phyloP scores from a whole-genome alignment of 2,888 invertebrate genomes.

The Hypercompe scribonia region DNA sequence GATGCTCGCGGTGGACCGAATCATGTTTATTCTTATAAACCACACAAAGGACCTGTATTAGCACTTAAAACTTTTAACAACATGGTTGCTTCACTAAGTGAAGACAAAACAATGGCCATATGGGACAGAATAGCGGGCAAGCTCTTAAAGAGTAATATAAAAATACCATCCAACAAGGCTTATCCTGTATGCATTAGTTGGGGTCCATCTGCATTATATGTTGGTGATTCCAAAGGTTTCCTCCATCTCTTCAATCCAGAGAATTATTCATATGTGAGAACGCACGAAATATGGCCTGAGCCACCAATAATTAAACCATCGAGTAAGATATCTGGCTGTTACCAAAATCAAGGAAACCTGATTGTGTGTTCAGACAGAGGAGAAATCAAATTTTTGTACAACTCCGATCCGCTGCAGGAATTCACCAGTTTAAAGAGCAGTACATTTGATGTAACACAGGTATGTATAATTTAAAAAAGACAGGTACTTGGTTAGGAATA shows the following conservation, averaged over 20 bases:
- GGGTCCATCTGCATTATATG: slow-evolving; percentile 74
- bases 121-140: slow-evolving; percentile 86
- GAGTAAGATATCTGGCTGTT: slow-evolving; percentile 77
- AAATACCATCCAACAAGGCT: slow-evolving; percentile 73
- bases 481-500: neutral
- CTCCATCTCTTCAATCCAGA: slow-evolving; percentile 78
- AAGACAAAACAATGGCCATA: slow-evolving; percentile 86
- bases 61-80: slow-evolving; percentile 71
- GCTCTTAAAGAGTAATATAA: slow-evolving; percentile 70
- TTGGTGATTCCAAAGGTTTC: slow-evolving; percentile 80
- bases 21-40: slow-evolving; percentile 77
- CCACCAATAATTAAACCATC: slow-evolving; percentile 69
- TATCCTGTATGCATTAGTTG: slow-evolving; percentile 80
- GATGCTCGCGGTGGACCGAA: slow-evolving; percentile 78
- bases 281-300: slow-evolving; percentile 76
- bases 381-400: slow-evolving; percentile 80
- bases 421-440: slow-evolving; percentile 70
- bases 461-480: slow-evolving; percentile 43
- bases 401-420: slow-evolving; percentile 76
- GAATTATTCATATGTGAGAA: slow-evolving; percentile 62
- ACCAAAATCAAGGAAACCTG: slow-evolving; percentile 75
- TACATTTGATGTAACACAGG: slow-evolving; percentile 80
- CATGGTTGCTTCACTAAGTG: slow-evolving; percentile 86
- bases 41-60: slow-evolving; percentile 85
- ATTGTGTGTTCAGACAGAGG: slow-evolving; percentile 81